Percentiles rank a stretch among this genome's conserved stretches.
Evolutionary conservation across 2,797 vertebrate species (phyloP).

Genomic region (Monodelphis domestica): DNA sequence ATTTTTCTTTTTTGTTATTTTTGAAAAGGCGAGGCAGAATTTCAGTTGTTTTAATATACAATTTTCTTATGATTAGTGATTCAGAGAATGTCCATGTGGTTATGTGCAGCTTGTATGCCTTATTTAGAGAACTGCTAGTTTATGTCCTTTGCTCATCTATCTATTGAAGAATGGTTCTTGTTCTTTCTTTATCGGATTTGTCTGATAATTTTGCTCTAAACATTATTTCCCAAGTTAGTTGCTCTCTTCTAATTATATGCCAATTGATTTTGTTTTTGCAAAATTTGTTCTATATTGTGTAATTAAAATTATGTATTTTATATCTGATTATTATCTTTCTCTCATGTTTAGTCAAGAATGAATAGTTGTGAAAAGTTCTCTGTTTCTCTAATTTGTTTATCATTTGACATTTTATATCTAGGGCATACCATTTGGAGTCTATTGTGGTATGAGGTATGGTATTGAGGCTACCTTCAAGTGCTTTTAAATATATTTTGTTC

Average conservation of each 20-base stretch:
- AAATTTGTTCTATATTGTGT: not conserved
- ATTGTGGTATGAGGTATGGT: too few species aligned
- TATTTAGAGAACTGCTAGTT: not conserved
- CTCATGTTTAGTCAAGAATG: not conserved
- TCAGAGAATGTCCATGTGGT: not conserved
- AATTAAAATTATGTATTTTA: not conserved
- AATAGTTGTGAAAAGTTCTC: not conserved
- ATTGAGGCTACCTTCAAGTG: not conserved
- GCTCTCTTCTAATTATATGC: not conserved
- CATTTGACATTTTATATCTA: not conserved
- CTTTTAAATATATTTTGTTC: not conserved
- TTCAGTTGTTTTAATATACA: not conserved
- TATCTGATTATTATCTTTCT: not conserved
- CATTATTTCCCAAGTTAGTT: not conserved
- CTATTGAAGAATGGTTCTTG: not conserved
- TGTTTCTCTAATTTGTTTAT: not conserved
- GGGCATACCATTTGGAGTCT: not conserved
- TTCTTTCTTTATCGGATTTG: not conserved
- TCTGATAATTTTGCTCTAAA: not conserved
- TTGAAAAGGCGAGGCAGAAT: not conserved
- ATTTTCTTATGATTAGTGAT: not conserved
- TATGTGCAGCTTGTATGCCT: not conserved
- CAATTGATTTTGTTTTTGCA: not conserved
- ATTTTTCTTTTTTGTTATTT: not conserved
- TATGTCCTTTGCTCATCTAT: not conserved